Conservation (phyloP, 2,888 invertebrate species). For the Apodemia mormo region DNA sequence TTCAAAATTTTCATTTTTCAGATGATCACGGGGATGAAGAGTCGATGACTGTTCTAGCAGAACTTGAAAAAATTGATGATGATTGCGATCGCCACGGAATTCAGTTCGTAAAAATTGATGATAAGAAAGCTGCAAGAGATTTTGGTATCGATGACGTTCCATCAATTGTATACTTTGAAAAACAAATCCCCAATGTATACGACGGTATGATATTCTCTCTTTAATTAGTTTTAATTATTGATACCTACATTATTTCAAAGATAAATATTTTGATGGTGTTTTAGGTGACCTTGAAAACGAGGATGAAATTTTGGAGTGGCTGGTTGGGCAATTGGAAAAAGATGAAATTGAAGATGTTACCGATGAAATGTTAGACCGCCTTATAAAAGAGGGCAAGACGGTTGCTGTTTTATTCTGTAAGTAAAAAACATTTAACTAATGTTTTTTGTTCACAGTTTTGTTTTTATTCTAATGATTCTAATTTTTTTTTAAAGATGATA, state of each 20-base stretch:
- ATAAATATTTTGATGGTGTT: constrained; percentile 21
- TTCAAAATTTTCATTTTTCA: constrained; percentile 54
- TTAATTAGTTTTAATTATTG: neutral
- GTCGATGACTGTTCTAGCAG: constrained; percentile 91
- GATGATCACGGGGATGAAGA: constrained; percentile 95
- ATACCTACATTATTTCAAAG: neutral
- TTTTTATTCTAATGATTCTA: constrained; percentile 21
- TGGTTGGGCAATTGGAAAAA: constrained; percentile 92
- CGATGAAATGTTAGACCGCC: constrained; percentile 95
- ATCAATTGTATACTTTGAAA: constrained; percentile 95
- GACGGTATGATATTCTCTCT: constrained; percentile 82
- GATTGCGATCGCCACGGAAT: constrained; percentile 96
- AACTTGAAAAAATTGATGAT: constrained; percentile 96
- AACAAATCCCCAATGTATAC: constrained; percentile 95
- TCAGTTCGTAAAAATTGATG: constrained; percentile 96
- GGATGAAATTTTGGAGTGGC: constrained; percentile 93
- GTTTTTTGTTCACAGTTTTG: constrained; percentile 27
- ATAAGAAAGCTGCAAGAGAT: constrained; percentile 89
- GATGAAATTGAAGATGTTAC: constrained; percentile 98
- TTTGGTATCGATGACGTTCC: constrained; percentile 93
- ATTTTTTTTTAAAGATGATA: constrained; percentile 85
- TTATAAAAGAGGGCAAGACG: constrained; percentile 93
- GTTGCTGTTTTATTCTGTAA: constrained; percentile 95
- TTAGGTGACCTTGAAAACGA: constrained; percentile 92
- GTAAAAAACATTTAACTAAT: constrained; percentile 46